phyloP scores from a whole-genome alignment of 2,113 vertebrate genomes.

The Protobothrops mucrosquamatus region DNA sequence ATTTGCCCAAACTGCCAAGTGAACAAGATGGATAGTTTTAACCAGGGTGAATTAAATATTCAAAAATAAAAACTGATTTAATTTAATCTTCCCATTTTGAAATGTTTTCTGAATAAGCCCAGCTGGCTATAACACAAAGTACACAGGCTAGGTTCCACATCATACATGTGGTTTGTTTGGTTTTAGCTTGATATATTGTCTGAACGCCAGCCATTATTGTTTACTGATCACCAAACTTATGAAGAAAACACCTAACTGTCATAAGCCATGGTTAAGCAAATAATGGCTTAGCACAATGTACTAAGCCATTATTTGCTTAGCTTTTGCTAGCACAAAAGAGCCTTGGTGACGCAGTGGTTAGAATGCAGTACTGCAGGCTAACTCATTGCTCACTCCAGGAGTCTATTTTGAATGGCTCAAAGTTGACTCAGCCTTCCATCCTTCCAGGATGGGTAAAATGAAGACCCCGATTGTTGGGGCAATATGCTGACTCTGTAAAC shows the following conservation, averaged over 20 bases:
- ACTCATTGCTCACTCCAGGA: neutral
- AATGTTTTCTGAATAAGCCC: neutral
- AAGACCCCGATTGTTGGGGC: neutral
- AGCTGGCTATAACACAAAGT: neutral
- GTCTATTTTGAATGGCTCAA: neutral
- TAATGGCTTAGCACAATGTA: neutral
- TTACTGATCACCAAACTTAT: neutral
- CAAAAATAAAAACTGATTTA: neutral
- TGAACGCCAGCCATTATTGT: neutral
- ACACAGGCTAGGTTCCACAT: neutral
- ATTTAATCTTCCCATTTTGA: neutral
- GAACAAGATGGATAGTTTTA: neutral
- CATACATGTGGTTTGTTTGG: neutral
- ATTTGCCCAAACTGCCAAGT: neutral
- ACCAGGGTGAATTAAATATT: neutral
- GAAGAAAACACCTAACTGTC: neutral
- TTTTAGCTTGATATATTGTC: neutral
- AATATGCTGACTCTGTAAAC: neutral
- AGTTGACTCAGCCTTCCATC: neutral
- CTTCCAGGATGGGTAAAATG: neutral
- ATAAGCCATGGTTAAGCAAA: neutral
- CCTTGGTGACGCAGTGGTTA: neutral
- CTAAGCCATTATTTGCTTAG: neutral
- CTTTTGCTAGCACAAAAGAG: neutral
- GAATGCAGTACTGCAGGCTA: neutral